Evolutionary conservation across 92 coral and sea anemone species (phyloP).

Genomic region (Epizoanthus fatuus): DNA sequence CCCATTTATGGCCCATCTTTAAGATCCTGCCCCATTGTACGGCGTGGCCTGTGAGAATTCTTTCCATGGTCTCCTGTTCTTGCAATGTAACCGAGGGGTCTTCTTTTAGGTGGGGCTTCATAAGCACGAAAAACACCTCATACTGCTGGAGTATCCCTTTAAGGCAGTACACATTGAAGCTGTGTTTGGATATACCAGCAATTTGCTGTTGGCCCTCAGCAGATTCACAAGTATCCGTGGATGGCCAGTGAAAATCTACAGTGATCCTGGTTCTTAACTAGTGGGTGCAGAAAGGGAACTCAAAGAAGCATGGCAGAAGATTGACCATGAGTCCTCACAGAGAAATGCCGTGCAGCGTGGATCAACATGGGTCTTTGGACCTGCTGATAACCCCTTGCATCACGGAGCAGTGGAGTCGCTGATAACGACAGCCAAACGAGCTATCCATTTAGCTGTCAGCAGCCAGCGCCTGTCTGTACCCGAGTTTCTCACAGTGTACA

Average conservation of each 20-base stretch:
- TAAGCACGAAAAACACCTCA: too few relatives aligned
- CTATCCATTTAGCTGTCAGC: constrained; percentile 76
- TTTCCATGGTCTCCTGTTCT: too few relatives aligned
- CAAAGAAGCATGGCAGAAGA: constrained; percentile 72
- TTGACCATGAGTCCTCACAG: constrained; percentile 47
- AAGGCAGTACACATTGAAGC: constrained; percentile 80
- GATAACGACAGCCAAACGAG: constrained; percentile 74
- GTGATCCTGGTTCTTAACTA: constrained; percentile 85
- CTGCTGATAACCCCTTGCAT: constrained; percentile 82
- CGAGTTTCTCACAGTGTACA: constrained; percentile 76
- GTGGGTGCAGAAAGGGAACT: constrained; percentile 76
- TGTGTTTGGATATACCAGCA: constrained; percentile 70
- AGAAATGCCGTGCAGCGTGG: constrained; percentile 62
- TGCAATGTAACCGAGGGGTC: too few relatives aligned
- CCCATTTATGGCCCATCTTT: too few relatives aligned
- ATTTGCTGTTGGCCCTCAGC: constrained; percentile 71
- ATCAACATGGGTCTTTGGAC: constrained; percentile 76
- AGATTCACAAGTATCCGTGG: constrained; percentile 76
- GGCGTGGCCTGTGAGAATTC: too few relatives aligned
- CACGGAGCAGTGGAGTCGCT: constrained; percentile 83
- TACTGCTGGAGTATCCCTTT: too few relatives aligned
- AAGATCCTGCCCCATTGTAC: too few relatives aligned
- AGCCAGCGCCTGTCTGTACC: constrained; percentile 75
- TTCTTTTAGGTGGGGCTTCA: neutral
- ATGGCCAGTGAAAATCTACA: constrained; percentile 74